Evolutionary conservation across 2,113 vertebrate genomes (phyloP).

Genomic region (Pagrus major): DNA sequence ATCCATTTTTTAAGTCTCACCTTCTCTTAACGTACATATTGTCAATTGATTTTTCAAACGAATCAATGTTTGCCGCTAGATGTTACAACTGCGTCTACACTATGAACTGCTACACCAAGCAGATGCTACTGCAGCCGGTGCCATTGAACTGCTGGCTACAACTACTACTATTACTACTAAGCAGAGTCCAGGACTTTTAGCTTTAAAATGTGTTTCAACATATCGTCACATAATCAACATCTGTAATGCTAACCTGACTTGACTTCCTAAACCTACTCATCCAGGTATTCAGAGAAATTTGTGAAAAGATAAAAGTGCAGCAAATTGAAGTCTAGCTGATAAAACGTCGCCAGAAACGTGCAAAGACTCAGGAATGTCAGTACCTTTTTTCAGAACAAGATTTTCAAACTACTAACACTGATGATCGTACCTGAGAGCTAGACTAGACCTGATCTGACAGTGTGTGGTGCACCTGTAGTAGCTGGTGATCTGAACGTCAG

Average conservation of each 20-base stretch:
- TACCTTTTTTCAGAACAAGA: constrained; percentile 11
- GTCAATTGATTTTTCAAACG: neutral
- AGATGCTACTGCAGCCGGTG: constrained; percentile 20
- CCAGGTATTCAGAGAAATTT: neutral
- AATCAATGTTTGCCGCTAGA: neutral
- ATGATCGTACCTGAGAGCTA: constrained; percentile 69
- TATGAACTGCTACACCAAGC: constrained; percentile 5
- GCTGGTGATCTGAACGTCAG: constrained; percentile 47
- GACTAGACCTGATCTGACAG: constrained; percentile 47
- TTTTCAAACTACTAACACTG: constrained; percentile 40
- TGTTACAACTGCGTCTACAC: neutral
- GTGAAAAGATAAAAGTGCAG: constrained; percentile 20
- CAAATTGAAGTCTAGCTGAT: constrained; percentile 9
- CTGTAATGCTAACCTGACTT: constrained; percentile 36
- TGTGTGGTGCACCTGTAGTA: constrained; percentile 40
- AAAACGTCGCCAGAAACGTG: neutral
- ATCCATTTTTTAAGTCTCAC: constrained; percentile 1
- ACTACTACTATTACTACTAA: neutral
- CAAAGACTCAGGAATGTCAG: constrained; percentile 37
- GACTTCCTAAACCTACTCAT: neutral
- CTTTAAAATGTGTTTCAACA: neutral
- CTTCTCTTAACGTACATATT: neutral
- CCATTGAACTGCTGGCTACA: neutral
- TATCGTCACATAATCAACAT: neutral
- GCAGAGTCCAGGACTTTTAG: neutral